Evolutionary conservation across 2,113 vertebrate genomes (phyloP), one percentile per base, ranked within the genome.

Genomic region (Neodontobutis hainanensis): DNA sequence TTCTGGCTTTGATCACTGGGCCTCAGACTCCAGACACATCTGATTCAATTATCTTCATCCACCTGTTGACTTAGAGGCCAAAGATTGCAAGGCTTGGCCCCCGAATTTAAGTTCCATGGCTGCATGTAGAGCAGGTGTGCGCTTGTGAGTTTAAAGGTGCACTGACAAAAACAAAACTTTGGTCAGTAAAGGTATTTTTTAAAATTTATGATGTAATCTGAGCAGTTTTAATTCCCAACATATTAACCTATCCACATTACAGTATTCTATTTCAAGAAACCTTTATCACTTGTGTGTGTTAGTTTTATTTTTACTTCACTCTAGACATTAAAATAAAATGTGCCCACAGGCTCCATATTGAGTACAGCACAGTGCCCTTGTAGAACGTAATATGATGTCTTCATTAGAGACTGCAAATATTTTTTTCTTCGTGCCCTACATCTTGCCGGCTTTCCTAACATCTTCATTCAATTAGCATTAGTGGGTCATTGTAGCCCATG

Each of bases 11-110:
- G 91, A 92, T 93, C 90, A 90, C 73, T 52, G 81, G 75, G 83
- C 83, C 89, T 83, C 84, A 87, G 83, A 90, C 87, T 89, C 75
- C 82, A 87, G 90, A 88, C 84, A 87, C 84, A 90, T 92, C 90
- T 90, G 87, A 91, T 91, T 92, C 89, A 92, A 92, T 92, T 93
- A 94, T 90, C 90, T 78, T 90, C 82, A 84, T 90, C 91, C 92
- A 93, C 92, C 92, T 91, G 92, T 93, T 92, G 91, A 93, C 90
- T 90, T 88, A 85, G 83, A 87, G 82, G 85, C 84, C 83, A 85
- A 79, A 86, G 82, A 90, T 92, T 89, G 87, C 80, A 75, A 85
- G 69, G 78, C 80, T 86, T 75, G 74, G 83, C 77, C 81, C 83
- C 70, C 60, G 68, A 58, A 83, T 83, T 45, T 70, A 71, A 75